phyloP scores from a whole-genome alignment of 2,888 invertebrate genomes.

The Mythimna ferrago region DNA sequence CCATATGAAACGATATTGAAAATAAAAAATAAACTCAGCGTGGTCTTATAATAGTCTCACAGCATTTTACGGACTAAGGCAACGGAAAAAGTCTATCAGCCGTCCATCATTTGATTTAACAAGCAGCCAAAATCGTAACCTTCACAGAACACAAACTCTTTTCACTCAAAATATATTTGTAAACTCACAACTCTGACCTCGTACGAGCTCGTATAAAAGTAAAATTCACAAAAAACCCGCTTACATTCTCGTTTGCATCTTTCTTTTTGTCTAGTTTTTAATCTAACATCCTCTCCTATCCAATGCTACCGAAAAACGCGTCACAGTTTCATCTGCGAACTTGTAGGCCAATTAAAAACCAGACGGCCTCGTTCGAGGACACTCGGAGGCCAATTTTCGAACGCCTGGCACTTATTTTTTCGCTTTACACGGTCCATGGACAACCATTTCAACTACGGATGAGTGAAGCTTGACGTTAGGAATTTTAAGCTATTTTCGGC shows the following conservation, averaged over 20 bases:
- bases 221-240: constrained; percentile 59
- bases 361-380: constrained; percentile 58
- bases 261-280: constrained; percentile 55
- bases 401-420: constrained; percentile 75
- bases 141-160: constrained; percentile 16
- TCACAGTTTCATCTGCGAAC: constrained; percentile 53
- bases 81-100: too few species aligned
- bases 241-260: constrained; percentile 30
- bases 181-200: constrained; percentile 17
- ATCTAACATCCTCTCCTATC: constrained; percentile 44
- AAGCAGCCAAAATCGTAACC: constrained; percentile 14
- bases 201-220: constrained; percentile 52
- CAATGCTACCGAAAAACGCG: constrained; percentile 33
- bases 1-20: too few species aligned
- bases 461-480: constrained; percentile 74
- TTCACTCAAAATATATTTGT: constrained; percentile 32
- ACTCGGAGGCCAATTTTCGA: constrained; percentile 72
- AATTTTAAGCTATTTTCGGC: constrained; percentile 79
- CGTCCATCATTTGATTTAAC: not conserved
- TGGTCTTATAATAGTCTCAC: not conserved
- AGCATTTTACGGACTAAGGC: not conserved
- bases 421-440: constrained; percentile 64
- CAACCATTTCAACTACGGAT: constrained; percentile 76
- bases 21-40: too few species aligned
- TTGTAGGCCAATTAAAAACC: constrained; percentile 74